Base-by-base conservation (phyloP, 2,888 invertebrate species). In the Lochmaea crataegi region DNA sequence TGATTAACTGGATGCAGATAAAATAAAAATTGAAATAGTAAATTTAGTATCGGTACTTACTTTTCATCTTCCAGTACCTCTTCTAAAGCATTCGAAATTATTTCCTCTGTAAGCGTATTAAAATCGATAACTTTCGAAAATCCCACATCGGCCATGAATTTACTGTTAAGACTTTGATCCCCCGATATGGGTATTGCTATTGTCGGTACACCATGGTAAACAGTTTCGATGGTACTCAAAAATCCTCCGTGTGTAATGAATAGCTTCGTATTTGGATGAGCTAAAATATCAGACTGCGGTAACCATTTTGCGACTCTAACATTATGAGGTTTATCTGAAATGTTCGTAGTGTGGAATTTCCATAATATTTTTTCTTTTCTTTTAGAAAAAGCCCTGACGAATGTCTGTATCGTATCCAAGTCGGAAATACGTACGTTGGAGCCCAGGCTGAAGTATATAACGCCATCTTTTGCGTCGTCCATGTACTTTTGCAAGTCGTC, bases 361-460 rank as follows among this genome's bases (percentile, higher is more conserved):
- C 92, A 92, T 22, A 93, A 80, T 0, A 93, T 89, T 5, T 88
- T 89, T 75, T 91, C 90, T 75, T 91, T 91, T 0, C 92, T 79
- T 75, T 87, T 88, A 1, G 88, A 85, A 68, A 93, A 90, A 2
- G 89, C 89, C 69, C 89, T 89, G 6, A 90, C 83, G 42, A 93
- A 88, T 0, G 86, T 88, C 18, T 88, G 82, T 22, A 87, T 85
- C 76, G 88, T 89, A 1, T 89, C 87, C 0, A 81, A 81, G 77
- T 91, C 88, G 9, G 87, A 84, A 73, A 89, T 89, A 68, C 88
- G 86, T 0, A 90, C 85, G 75, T 90, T 89, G 0, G 91, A 90
- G 2, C 91, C 92, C 80, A 92, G 88, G 77, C 89, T 90, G 76
- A 91, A 88, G 72, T 89, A 89, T 0, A 91, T 85, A 0, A 88